These are phyloP conservation scores for Temnothorax nylanderi DNA, from an alignment of 1,140 invertebrate species.

Conservation along the genomic window DNA sequence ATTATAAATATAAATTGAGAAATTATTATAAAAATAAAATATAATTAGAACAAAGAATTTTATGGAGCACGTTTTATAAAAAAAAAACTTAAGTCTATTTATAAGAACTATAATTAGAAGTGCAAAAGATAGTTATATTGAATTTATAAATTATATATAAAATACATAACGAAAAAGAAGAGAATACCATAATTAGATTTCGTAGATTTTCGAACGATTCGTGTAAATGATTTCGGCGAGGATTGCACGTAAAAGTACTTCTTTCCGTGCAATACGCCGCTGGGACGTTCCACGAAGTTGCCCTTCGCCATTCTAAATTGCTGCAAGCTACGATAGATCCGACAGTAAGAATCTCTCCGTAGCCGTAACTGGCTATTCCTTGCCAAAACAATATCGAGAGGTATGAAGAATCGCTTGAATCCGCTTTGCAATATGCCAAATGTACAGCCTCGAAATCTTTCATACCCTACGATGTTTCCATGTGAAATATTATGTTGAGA, in stretches of 20 bases:
- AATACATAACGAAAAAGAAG: not conserved
- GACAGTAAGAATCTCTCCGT: slow-evolving; percentile 86
- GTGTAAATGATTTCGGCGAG: slow-evolving; percentile 78
- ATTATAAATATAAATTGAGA: not conserved
- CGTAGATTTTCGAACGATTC: slow-evolving; percentile 75
- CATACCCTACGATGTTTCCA: slow-evolving; percentile 57
- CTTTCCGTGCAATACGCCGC: slow-evolving; percentile 83
- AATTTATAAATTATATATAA: not conserved
- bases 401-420: slow-evolving; percentile 77
- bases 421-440: slow-evolving; percentile 75
- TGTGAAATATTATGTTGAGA: not conserved
- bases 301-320: slow-evolving; percentile 87
- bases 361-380: slow-evolving; percentile 87
- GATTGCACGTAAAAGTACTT: slow-evolving; percentile 83
- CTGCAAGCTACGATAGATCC: slow-evolving; percentile 87
- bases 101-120: slow-evolving; percentile 27
- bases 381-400: slow-evolving; percentile 89
- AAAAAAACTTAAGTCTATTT: not conserved
- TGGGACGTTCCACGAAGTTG: slow-evolving; percentile 79
- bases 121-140: not conserved
- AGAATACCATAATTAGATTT: slow-evolving; percentile 59
- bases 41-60: not conserved
- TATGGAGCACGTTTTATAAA: not conserved
- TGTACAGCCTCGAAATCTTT: slow-evolving; percentile 81
- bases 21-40: slow-evolving; percentile 29